Evolutionary conservation across 2,113 vertebrate genomes (phyloP), one percentile per base, ranked within the genome.

Genomic region (Oceanodroma tethys): DNA sequence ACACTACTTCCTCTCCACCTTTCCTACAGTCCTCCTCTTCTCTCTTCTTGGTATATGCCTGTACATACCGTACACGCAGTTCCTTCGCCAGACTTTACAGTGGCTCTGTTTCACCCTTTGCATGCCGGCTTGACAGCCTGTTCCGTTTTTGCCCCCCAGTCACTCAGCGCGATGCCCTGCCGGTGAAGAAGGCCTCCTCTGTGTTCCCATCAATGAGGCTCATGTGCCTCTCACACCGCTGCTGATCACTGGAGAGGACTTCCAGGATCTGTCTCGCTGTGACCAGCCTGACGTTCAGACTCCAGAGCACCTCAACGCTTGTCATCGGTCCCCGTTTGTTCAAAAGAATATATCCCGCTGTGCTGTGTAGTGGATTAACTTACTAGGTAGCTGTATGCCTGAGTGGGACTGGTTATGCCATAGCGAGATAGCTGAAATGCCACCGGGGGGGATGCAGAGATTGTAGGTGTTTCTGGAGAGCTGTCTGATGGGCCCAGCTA

Each of bases 291-390:
- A 10, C 2, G 3, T n/a, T 25, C 29, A 3, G 7, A 2, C 47
- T n/a, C 72, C 16, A 8, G n/a, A 27, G 86, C 83, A 18, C 32
- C 48, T 34, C 22, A 19, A 11, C 0, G 0, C 25, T 58, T 4
- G 0, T 48, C n/a, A 0, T 14, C 0, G 0, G 7, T 14, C 47
- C 30, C 34, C 1, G 1, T 32, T 12, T 10, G 29, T 62, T 81
- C n/a, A 9, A 8, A 27, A 18, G 63, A 47, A 34, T 14, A 0
- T 5, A 0, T 50, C 60, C 65, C 16, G 0, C 30, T 10, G 38
- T 17, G 66, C 11, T 0, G 3, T 17, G 48, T 10, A 3, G 34
- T 8, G 78, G 62, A 43, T 3, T 9, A 10, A 4, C 52, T 18
- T 10, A 1, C 23, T 4, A 2, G 52, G 38, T 1, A 8, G 58